A percentile compares a stretch with the other conserved stretches of the same genome.
phyloP scores from a whole-genome alignment of 2,797 vertebrate genomes.

The Tinamus major region DNA sequence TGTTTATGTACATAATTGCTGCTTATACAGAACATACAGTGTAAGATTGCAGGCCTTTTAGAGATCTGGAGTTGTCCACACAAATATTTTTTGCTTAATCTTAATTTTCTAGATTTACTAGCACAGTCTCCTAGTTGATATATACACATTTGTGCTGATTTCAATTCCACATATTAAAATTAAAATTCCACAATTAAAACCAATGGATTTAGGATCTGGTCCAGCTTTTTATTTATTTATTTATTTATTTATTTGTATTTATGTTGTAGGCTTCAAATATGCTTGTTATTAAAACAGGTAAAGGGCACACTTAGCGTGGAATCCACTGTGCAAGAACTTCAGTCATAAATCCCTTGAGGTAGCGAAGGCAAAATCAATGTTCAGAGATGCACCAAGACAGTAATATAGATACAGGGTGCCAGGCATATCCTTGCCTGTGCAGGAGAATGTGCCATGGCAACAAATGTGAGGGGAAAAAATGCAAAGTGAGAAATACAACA shows the following conservation, averaged over 20 bases:
- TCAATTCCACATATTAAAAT: neutral
- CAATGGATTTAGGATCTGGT: neutral
- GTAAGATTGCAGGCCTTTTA: neutral
- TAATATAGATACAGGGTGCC: neutral
- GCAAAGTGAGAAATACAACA: neutral
- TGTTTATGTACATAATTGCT: neutral
- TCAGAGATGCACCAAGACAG: neutral
- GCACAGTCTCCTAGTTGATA: neutral
- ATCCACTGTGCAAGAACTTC: neutral
- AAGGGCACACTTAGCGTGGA: neutral
- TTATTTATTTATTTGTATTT: neutral
- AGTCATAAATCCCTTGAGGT: neutral
- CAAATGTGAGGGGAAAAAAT: neutral
- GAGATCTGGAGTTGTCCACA: neutral
- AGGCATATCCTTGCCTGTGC: neutral
- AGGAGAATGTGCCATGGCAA: neutral
- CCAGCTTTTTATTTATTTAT: neutral
- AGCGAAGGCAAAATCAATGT: neutral
- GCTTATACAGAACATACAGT: neutral
- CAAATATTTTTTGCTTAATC: neutral
- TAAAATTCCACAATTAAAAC: neutral
- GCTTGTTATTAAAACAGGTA: neutral
- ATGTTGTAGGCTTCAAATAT: neutral
- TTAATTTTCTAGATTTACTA: neutral
- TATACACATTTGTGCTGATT: neutral